These are phyloP conservation scores for Eurytemora carolleeae DNA, from an alignment of 1,140 invertebrate genomes.

Conservation along the genomic window DNA sequence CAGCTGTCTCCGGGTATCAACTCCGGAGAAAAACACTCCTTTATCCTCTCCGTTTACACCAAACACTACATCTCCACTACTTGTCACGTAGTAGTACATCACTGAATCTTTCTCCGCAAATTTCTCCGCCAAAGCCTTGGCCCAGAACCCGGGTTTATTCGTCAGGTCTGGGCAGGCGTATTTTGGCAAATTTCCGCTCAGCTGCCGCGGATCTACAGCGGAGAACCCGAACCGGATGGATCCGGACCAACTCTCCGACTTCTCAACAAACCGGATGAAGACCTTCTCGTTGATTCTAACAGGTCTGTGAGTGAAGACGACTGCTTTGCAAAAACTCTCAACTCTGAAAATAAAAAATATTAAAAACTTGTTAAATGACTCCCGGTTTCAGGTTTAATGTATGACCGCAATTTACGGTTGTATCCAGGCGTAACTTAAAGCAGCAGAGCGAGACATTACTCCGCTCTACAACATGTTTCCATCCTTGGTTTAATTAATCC, in stretches of 20 bases:
- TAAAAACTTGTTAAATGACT: too few species aligned
- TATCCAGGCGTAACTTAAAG: too few species aligned
- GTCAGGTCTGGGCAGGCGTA: slow-evolving; percentile 76
- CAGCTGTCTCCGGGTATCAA: slow-evolving; percentile 54
- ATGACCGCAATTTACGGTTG: too few species aligned
- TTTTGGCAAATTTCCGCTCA: slow-evolving; percentile 49
- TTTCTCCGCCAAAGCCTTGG: slow-evolving; percentile 74
- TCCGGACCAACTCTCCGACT: slow-evolving; percentile 87
- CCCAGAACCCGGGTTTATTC: slow-evolving; percentile 86
- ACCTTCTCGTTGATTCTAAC: slow-evolving; percentile 47
- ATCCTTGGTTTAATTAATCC: too few species aligned
- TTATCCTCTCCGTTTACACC: slow-evolving; percentile 88
- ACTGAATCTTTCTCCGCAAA: slow-evolving; percentile 67
- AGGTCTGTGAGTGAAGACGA: slow-evolving; percentile 76
- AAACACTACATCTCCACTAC: slow-evolving; percentile 72
- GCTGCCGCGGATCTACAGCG: slow-evolving; percentile 47
- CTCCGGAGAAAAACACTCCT: slow-evolving; percentile 71
- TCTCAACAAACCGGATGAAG: slow-evolving; percentile 59
- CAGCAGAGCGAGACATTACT: too few species aligned
- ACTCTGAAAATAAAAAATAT: slow-evolving; percentile 30
- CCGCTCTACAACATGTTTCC: too few species aligned
- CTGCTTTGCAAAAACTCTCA: slow-evolving; percentile 88
- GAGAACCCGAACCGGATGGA: slow-evolving; percentile 88
- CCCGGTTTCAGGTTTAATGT: too few species aligned
- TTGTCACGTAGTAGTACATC: slow-evolving; percentile 71